These are phyloP conservation scores for Triplophysa siluroides DNA, from an alignment of 2,113 vertebrate genomes.

Conservation along the genomic window DNA sequence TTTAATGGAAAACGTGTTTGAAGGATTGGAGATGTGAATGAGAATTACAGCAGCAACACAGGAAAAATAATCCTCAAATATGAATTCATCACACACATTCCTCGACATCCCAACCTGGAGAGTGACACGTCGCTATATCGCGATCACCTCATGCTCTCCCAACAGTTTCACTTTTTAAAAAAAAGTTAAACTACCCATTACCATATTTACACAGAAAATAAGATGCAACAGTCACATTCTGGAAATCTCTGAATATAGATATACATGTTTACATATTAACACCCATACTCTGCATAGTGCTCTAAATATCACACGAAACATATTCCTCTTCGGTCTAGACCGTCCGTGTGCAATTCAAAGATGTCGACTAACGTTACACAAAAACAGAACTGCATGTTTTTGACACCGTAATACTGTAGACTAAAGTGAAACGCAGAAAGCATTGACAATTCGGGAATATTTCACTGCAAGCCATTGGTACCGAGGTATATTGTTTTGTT, in stretches of 20 bases:
- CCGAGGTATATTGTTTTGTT: conserved; percentile 68
- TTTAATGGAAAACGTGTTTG: conserved; percentile 65
- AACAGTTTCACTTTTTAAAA: conserved; percentile 55
- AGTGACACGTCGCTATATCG: conserved; percentile 38
- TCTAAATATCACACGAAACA: conserved; percentile 51
- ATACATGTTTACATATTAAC: conserved; percentile 60
- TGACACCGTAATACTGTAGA: conserved; percentile 38
- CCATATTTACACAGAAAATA: conserved; percentile 65
- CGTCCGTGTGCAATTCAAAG: conserved; percentile 29
- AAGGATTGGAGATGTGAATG: conserved; percentile 52
- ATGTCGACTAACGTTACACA: not conserved
- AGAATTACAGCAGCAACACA: conserved; percentile 43
- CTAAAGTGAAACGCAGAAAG: conserved; percentile 41
- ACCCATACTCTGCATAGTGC: conserved; percentile 63
- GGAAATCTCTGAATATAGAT: conserved; percentile 54
- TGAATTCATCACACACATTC: conserved; percentile 38
- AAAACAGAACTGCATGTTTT: not conserved
- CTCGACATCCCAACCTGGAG: conserved; percentile 17
- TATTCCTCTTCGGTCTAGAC: conserved; percentile 31
- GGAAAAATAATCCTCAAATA: conserved; percentile 28
- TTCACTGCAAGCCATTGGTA: conserved; percentile 49
- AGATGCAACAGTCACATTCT: conserved; percentile 50
- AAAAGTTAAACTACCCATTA: conserved; percentile 57
- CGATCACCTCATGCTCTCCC: conserved; percentile 51
- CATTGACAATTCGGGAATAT: conserved; percentile 39